Base-by-base conservation (phyloP, 1,140 invertebrate genomes). In the Forficula auricularia region DNA sequence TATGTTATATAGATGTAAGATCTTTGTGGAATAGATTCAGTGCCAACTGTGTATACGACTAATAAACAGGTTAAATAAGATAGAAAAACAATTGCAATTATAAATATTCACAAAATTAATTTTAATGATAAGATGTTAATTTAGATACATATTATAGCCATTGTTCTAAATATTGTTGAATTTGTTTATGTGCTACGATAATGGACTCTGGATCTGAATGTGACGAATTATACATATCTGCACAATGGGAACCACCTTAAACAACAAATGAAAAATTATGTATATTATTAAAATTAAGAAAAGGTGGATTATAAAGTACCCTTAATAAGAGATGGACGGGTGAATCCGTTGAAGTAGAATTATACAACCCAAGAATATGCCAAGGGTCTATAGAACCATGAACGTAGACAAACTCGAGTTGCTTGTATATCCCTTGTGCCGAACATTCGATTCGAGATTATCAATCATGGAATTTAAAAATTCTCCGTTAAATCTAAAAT, bases 361-460 rank as follows among this genome's bases (percentile, higher is more conserved):
- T 57, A 1, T 63, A 74, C 14, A 82, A 70, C 30, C 82, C 80
- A 19, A 94, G 63, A 2, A 79, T 79, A 66, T 92, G 87, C 90
- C 89, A 94, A 4, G 89, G 89, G 65, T 95, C 90, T 37, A 91
- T 75, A 2, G 79, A 79, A 40, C 90, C 90, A 57, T 94, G 89
- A 20, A 89, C 79, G 57, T 81, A 90, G 1, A 91, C 73, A n/a
- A 14, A 90, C 77, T 50, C 81, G 74, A 1, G 66, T 73, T 0
- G 76, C 74, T 31, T 74, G 59, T 15, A 89, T 67, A 41, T 77
- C 64, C 1, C 78, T 60, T 8, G 68, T 85, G 3, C 88, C 88
- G 55, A 91, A 94, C 16, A 77, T 63, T 36, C 62, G 74, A 58
- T 91, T 91, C 0, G 83, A 89, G 46, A 72, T 66, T 1, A 67